Evolutionary conservation across 2,888 invertebrate species (phyloP), one percentile per base, ranked within the genome.

Genomic region (Cancer borealis): DNA sequence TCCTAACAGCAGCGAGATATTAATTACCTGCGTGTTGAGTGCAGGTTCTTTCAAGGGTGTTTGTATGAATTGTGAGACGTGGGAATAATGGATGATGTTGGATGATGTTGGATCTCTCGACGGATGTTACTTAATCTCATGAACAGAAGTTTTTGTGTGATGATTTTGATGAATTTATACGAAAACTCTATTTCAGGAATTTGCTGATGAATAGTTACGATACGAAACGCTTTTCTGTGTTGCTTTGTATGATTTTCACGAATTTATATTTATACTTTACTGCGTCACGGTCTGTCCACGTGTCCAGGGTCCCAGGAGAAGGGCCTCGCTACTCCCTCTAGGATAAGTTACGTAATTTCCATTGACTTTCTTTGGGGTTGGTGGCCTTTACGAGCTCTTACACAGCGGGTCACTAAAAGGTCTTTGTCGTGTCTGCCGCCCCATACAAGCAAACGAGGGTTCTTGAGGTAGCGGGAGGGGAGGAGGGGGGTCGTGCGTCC

Each of bases 381-480:
- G 84, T 39, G 84, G 39, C 84, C 84, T 39, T 84, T 84, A 39
- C 30, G 84, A 39, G 84, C 84, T n/a, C 84, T 84, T 84, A 84
- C 84, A 10, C 84, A 84, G 84, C 84, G 84, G 84, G 84, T 10
- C 84, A 39, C 84, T 84, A 84, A 84, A 84, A 39, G 39, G 39
- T 30, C 84, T 84, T 84, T 84, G 84, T 84, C 84, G 84, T 30
- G 84, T 30, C 39, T 79, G 39, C 39, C 10, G 84, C 84, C 84
- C 84, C 84, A 39, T 30, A 84, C 84, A 84, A 39, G 84, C 84
- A 84, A 39, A 30, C 39, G 84, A 39, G 84, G 84, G 17, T 14
- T 39, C 30, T 84, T 84, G 84, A 39, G 39, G 84, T 10, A 39
- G 84, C 39, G 84, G 30, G 39, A 6, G 39, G 39, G 39, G 0